A percentile compares a stretch with the other conserved stretches of the same genome.
phyloP scores from a whole-genome alignment of 1,140 invertebrate species.

The Melanaphis sacchari region DNA sequence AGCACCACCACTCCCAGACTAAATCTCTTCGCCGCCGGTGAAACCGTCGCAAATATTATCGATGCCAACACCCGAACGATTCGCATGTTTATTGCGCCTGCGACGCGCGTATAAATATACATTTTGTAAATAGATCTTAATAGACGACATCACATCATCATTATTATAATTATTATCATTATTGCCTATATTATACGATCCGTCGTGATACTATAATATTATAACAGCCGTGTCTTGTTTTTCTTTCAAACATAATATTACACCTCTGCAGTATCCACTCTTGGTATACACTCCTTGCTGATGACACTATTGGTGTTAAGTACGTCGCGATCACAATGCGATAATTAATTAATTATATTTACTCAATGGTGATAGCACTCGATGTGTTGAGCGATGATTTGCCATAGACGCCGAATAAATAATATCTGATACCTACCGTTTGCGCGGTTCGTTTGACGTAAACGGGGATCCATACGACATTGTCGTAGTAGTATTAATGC shows the following conservation, averaged over 20 bases:
- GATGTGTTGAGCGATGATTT: too few species aligned
- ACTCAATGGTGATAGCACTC: too few species aligned
- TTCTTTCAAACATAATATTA: neutral
- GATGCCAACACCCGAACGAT: neutral
- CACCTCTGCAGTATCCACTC: neutral
- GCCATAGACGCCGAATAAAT: too few species aligned
- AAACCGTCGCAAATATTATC: neutral
- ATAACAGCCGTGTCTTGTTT: neutral
- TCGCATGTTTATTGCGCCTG: neutral
- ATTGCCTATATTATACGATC: neutral
- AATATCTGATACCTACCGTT: neutral
- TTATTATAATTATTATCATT: neutral
- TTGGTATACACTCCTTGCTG: neutral
- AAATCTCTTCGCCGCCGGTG: neutral
- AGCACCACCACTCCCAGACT: neutral
- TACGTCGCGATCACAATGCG: neutral
- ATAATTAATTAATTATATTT: too few species aligned
- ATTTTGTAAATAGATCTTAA: neutral
- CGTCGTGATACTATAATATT: neutral
- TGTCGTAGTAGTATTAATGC: too few species aligned
- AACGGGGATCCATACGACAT: neutral
- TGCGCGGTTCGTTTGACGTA: neutral
- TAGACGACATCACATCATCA: neutral
- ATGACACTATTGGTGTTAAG: neutral
- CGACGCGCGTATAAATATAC: neutral